These are phyloP conservation scores for Dasyurus viverrinus DNA, from an alignment of 2,113 vertebrate species.

Conservation along the genomic window DNA sequence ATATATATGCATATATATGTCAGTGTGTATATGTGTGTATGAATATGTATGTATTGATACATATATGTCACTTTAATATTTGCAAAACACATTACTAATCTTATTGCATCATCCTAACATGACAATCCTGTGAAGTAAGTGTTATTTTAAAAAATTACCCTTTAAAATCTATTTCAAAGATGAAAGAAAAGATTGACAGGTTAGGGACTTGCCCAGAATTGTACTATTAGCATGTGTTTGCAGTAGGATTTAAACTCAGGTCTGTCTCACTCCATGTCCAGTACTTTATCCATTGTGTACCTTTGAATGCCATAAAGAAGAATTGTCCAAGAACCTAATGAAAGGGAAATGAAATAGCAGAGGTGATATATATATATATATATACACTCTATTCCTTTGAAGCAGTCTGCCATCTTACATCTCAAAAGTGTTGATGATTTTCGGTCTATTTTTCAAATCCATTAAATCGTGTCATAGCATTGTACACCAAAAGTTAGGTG, in stretches of 20 bases:
- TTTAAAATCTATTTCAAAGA: background rate
- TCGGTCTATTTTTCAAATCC: background rate
- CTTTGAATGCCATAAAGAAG: background rate
- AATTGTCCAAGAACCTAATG: background rate
- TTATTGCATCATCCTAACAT: too few species aligned
- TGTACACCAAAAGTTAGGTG: background rate
- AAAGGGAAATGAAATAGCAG: background rate
- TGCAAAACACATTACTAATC: too few species aligned
- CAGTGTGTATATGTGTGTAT: too few species aligned
- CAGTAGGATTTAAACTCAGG: background rate
- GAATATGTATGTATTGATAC: too few species aligned
- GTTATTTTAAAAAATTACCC: background rate
- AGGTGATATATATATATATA: background rate
- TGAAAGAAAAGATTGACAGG: background rate
- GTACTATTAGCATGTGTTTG: background rate
- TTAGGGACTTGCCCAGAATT: background rate
- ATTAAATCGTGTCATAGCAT: background rate
- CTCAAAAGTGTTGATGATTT: background rate
- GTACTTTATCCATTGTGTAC: background rate
- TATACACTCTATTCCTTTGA: background rate
- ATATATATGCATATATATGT: background rate
- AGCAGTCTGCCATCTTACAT: background rate
- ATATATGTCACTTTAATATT: too few species aligned
- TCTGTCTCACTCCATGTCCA: background rate
- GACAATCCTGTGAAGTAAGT: background rate